These are phyloP conservation scores for Dioctria rufipes DNA, from an alignment of 2,888 invertebrate species.

Conservation along the genomic window DNA sequence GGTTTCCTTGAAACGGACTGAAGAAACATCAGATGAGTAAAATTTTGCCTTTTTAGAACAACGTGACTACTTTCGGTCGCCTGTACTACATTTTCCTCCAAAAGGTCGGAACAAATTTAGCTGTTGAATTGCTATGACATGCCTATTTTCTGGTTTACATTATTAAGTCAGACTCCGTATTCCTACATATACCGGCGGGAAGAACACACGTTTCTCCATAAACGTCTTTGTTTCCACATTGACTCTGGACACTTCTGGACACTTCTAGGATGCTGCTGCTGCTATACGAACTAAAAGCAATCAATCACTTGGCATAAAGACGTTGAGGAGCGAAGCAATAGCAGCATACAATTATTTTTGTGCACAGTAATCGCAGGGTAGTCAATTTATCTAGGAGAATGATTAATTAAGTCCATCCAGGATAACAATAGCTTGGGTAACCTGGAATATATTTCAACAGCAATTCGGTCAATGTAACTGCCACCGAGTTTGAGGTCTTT, in stretches of 20 bases:
- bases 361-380: conserved; percentile 4
- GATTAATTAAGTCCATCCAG: not conserved
- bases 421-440: not conserved
- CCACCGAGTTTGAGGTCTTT: not conserved
- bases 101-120: not conserved
- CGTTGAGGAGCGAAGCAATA: not conserved
- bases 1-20: not conserved
- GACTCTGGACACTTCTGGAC: too few species aligned
- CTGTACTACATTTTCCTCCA: not conserved
- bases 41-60: not conserved
- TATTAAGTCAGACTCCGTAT: not conserved
- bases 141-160: conserved; percentile 1
- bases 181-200: not conserved
- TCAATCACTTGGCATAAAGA: not conserved
- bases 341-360: not conserved
- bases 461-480: not conserved
- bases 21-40: not conserved
- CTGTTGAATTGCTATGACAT: not conserved
- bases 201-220: not conserved
- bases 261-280: not conserved
- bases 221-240: not conserved
- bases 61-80: not conserved
- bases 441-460: not conserved
- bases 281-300: not conserved
- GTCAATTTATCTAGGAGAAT: not conserved